Evolutionary conservation across 2,888 invertebrate species (phyloP).

Genomic region (Lepidochitona cinerea): DNA sequence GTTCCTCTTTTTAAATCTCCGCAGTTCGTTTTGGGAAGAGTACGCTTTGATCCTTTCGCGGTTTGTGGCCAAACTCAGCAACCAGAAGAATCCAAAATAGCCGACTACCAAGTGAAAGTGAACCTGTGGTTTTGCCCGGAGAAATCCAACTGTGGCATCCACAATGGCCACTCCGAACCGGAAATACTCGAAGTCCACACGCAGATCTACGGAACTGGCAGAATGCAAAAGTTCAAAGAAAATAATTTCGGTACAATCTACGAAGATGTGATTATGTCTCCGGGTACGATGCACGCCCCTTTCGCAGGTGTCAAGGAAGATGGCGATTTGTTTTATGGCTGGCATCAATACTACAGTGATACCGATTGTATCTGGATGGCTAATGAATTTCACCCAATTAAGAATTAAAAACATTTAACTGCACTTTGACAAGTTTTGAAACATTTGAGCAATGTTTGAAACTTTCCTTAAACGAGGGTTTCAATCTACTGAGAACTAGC

Average conservation of each 20-base stretch:
- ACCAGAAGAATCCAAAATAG: neutral
- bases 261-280: neutral
- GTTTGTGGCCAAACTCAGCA: neutral
- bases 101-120: neutral
- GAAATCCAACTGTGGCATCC: neutral
- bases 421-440: too few species aligned
- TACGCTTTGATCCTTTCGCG: neutral
- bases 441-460: too few species aligned
- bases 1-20: neutral
- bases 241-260: neutral
- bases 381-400: neutral
- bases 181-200: neutral
- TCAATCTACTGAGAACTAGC: too few species aligned
- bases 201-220: neutral
- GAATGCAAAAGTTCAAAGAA: neutral
- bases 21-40: neutral
- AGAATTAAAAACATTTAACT: too few species aligned
- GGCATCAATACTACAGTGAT: neutral
- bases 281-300: neutral
- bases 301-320: neutral
- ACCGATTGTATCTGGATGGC: neutral
- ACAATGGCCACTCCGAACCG: neutral
- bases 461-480: too few species aligned
- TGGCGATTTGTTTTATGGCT: neutral
- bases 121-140: neutral